phyloP scores from a whole-genome alignment of 30 jellyfish, hydroid and myxozoan species.

The Hydra vulgaris region DNA sequence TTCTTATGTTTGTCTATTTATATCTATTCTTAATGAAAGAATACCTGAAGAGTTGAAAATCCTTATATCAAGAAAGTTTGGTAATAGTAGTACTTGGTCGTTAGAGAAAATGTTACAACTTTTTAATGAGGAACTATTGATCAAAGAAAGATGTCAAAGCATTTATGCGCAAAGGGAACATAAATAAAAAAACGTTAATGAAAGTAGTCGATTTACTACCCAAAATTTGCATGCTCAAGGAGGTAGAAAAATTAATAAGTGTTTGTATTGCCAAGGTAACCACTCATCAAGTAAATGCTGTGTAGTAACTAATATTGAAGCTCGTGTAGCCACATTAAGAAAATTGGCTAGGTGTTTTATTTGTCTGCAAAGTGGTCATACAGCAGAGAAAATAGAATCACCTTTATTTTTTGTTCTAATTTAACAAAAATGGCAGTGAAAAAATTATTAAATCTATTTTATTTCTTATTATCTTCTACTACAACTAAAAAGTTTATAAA shows the following conservation, averaged over 20 bases:
- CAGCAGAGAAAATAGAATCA: too few species aligned
- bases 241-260: not conserved
- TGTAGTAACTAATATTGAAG: not conserved
- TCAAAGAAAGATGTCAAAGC: not conserved
- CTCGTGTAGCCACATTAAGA: not conserved
- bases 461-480: too few species aligned
- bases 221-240: not conserved
- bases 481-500: too few species aligned
- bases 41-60: conserved; percentile 15
- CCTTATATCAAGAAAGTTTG: conserved; percentile 5
- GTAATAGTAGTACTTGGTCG: not conserved
- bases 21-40: conserved; percentile 1
- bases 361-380: not conserved
- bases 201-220: not conserved
- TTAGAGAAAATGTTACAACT: conserved; percentile 5
- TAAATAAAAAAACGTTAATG: not conserved
- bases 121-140: not conserved
- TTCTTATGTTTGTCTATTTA: not conserved
- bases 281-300: not conserved
- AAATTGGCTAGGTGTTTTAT: not conserved
- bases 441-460: too few species aligned
- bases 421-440: too few species aligned
- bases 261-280: not conserved
- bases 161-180: not conserved
- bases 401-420: too few species aligned